Evolutionary conservation across 2,797 vertebrate species (phyloP).

Genomic region (Molossus molossus): DNA sequence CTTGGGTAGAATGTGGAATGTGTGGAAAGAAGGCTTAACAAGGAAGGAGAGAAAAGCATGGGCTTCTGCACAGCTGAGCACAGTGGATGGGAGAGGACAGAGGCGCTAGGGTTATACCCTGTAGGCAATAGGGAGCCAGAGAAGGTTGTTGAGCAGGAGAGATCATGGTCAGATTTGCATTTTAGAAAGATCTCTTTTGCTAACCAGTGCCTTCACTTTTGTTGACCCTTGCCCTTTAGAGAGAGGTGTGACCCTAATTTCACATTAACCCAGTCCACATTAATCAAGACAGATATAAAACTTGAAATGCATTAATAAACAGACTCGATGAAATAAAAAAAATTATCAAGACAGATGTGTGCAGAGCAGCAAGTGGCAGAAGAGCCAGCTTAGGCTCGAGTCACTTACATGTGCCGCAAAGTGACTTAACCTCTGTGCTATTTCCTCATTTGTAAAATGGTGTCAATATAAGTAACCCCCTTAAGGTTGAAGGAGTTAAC

Average conservation of each 20-base stretch:
- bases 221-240: not conserved
- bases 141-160: not conserved
- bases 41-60: not conserved
- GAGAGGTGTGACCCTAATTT: not conserved
- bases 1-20: not conserved
- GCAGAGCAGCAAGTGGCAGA: not conserved
- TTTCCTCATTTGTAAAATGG: constrained; percentile 47
- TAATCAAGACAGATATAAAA: constrained; percentile 87
- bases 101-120: not conserved
- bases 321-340: constrained; percentile 93
- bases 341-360: not conserved
- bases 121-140: not conserved
- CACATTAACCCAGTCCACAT: not conserved
- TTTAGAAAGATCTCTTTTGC: constrained; percentile 21
- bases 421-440: not conserved
- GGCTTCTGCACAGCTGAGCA: not conserved
- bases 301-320: constrained; percentile 99
- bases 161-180: constrained; percentile 14
- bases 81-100: not conserved
- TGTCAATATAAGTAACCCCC: not conserved
- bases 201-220: not conserved
- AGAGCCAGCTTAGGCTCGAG: not conserved
- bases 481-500: not conserved
- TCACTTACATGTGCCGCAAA: not conserved
- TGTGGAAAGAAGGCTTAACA: not conserved